Conservation (phyloP, 2,797 vertebrate species). For the Botia almorhae region DNA sequence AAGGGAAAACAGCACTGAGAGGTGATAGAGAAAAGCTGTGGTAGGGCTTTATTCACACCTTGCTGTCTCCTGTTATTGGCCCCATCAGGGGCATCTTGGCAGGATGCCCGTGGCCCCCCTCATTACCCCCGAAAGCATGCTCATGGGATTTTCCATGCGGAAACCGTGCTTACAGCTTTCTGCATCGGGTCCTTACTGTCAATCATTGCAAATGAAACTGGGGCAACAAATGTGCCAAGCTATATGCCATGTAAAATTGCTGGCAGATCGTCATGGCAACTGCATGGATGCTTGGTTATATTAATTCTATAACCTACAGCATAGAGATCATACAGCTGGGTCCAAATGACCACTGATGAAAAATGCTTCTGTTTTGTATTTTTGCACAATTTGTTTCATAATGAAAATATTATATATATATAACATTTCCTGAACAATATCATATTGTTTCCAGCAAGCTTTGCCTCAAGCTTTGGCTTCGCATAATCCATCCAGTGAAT, state of each 20-base stretch:
- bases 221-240: not conserved
- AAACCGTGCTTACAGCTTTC: slow-evolving; percentile 17
- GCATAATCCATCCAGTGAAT: not conserved
- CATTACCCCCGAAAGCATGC: slow-evolving; percentile 34
- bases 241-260: not conserved
- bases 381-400: not conserved
- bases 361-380: too few species aligned
- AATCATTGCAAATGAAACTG: not conserved
- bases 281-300: not conserved
- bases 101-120: slow-evolving; percentile 7
- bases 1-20: slow-evolving; percentile 30
- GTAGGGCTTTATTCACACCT: slow-evolving; percentile 56
- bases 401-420: too few species aligned
- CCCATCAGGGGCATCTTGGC: slow-evolving; percentile 32
- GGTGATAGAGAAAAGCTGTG: slow-evolving; percentile 43
- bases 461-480: not conserved
- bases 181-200: slow-evolving; percentile 1
- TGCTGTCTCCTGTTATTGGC: slow-evolving; percentile 43
- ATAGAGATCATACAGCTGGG: too few species aligned
- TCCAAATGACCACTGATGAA: too few species aligned
- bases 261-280: not conserved
- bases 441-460: not conserved
- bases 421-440: not conserved
- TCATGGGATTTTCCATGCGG: slow-evolving; percentile 12
- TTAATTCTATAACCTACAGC: not conserved